Base-by-base conservation (phyloP, 2,113 vertebrate genomes). In the Dolichallabes microphthalmus region DNA sequence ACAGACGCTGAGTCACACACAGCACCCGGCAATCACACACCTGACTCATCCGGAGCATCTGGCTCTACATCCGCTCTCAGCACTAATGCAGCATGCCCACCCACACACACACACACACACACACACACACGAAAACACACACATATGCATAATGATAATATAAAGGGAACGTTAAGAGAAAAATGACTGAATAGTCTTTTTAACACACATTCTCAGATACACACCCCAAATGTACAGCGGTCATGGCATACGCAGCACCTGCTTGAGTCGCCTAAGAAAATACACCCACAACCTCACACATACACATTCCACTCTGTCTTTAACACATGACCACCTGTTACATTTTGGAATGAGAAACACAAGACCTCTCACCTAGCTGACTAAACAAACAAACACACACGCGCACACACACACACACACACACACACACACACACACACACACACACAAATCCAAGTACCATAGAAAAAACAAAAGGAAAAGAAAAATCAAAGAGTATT, bases 271-370 rank as follows among this genome's bases (percentile, higher is more conserved):
- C 68, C 69, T 86, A 75, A 80, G 19, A 50, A 80, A 13, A 74
- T 64, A 80, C 27, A n/a, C 66, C 52, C 75, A 71, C 80, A 85
- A 58, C 71, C 69, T 45, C 8, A 20, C 66, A 35, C 66, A 19
- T 12, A 66, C 64, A 66, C 27, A 19, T 9, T 20, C 32, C 25
- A 53, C 60, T 73, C 55, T 71, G 69, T 58, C 20, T 75, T 66
- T 82, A 64, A 85, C 83, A 79, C 80, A 73, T 73, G 80, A 58
- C 87, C 87, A 88, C 73, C 80, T 88, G 84, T 64, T 82, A 63
- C 74, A 32, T 20, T 83, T 45, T 75, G 69, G 53, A 87, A 78
- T 77, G 20, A 77, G 17, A 60, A 71, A 77, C 61, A 66, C 50
- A 69, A 71, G n/a, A 75, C 83, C 32, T 71, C 66, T 74, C 64